Base-by-base conservation (phyloP, 2,797 vertebrate genomes). In the Anomalospiza imberbis region DNA sequence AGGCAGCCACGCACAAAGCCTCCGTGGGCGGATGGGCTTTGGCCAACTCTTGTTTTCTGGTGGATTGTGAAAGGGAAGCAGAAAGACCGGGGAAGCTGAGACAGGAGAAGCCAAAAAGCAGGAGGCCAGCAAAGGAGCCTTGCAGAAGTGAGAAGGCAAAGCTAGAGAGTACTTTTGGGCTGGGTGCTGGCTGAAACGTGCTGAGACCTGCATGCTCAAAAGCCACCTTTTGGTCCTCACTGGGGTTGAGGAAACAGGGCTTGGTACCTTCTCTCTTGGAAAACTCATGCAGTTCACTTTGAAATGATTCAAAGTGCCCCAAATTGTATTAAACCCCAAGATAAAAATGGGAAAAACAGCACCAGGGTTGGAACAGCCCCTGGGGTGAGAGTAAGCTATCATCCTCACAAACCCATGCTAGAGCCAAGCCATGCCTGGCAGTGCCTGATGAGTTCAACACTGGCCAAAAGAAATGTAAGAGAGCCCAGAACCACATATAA, bases 21-120 rank as follows among this genome's bases (percentile, higher is more conserved):
- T 81, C 84, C 0, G 47, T 92, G 88, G 91, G 85, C 0, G 38
- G 92, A 72, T 91, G 88, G 50, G 80, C 54, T 94, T 61, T n/a
- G 86, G 83, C 77, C 77, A 86, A 0, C 54, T 86, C 85, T 32
- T 93, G 76, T 61, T 83, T 88, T 73, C 68, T 76, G 63, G 68
- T 80, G 61, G 83, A 77, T 86, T 94, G 77, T 82, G 89, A 96
- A 94, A 95, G 45, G 50, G 61, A 90, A 77, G 53, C 48, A 48
- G 48, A 89, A 86, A 80, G 48, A 91, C 48, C 25, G n/a, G 42
- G 34, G 48, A 88, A 90, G 45, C n/a, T 19, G 51, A 62, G 70
- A 47, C 2, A 20, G 28, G 17, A 79, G 55, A 91, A 86, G 76
- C 67, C 62, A 75, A 58, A 88, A 90, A 70, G 67, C 51, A 67